Evolutionary conservation across 2,113 vertebrate species (phyloP), one percentile per base, ranked within the genome.

Genomic region (Elanoides forficatus): DNA sequence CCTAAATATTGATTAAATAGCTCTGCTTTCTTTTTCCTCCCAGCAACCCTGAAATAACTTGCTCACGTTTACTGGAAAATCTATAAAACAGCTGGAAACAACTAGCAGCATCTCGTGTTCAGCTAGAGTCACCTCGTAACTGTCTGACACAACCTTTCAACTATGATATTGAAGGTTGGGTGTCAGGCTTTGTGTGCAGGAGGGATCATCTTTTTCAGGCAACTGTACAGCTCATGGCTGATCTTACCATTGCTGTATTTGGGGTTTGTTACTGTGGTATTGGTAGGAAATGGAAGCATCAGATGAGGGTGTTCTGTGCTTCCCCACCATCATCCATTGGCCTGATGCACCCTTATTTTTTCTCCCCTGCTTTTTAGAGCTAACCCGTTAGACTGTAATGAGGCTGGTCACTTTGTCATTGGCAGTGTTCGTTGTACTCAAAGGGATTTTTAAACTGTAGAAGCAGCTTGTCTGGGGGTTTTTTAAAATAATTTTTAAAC

Each of bases 301-400:
- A 29, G 8, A 3, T 23, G 4, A 47, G 48, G 20, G 13, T 1
- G 2, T 40, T 66, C 22, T 62, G 47, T 15, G 30, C 59, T n/a
- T 47, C 36, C 52, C 18, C 56, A 27, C 19, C 66, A 15, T 63
- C 7, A 2, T 15, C 65, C 7, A 0, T 16, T 2, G 2, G 45
- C 62, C 29, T 56, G 4, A 12, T 0, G 0, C 50, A 16, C 20
- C 50, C 8, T 40, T 27, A 0, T 8, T 19, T 22, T 22, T 42
- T 65, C 23, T 56, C 43, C 34, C 58, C 23, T 75, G 65, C 14
- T 34, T 26, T 48, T 67, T 15, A 4, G 17, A 60, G 79, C 56
- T 32, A 34, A 9, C 42, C 29, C 2, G 0, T 30, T 20, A 23
- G 29, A 56, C 81, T 87, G 26, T 43, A 42, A 26, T 12, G 32